phyloP scores from a whole-genome alignment of 2,888 invertebrate species.

The Euplexia lucipara region DNA sequence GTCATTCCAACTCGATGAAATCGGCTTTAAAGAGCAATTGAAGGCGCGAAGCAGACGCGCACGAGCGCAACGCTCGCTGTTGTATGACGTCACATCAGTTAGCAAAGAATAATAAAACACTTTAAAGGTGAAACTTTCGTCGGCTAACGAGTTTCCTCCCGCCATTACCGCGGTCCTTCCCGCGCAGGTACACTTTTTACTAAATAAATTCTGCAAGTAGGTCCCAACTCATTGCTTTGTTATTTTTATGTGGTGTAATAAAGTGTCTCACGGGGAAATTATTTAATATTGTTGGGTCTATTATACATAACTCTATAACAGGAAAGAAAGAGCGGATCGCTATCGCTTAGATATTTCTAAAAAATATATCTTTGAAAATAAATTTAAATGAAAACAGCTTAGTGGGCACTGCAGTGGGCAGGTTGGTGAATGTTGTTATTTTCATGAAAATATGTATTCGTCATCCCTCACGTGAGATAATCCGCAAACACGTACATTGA shows the following conservation, averaged over 20 bases:
- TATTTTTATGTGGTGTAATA: conserved; percentile 53
- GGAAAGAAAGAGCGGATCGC: background rate
- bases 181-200: conserved; percentile 44
- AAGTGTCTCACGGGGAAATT: conserved; percentile 36
- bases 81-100: conserved; percentile 54
- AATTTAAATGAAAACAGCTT: background rate
- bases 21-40: conserved; percentile 38
- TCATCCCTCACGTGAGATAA: conserved; percentile 7
- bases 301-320: background rate
- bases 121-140: conserved; percentile 64
- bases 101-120: conserved; percentile 65
- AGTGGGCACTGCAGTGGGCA: no score
- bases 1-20: conserved; percentile 43
- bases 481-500: conserved; percentile 10
- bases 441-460: conserved; percentile 7
- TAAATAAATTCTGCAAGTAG: conserved; percentile 58
- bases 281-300: conserved; percentile 35
- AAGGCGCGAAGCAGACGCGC: conserved; percentile 9
- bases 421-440: background rate
- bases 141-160: conserved; percentile 63
- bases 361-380: background rate
- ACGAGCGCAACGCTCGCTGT: conserved; percentile 8
- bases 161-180: conserved; percentile 41
- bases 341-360: background rate
- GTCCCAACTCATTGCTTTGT: conserved; percentile 47